Percentiles rank a stretch among this genome's conserved stretches.
These are phyloP conservation scores for Drosophila neutralis DNA, from an alignment of 2,888 invertebrate genomes.

Conservation along the genomic window DNA sequence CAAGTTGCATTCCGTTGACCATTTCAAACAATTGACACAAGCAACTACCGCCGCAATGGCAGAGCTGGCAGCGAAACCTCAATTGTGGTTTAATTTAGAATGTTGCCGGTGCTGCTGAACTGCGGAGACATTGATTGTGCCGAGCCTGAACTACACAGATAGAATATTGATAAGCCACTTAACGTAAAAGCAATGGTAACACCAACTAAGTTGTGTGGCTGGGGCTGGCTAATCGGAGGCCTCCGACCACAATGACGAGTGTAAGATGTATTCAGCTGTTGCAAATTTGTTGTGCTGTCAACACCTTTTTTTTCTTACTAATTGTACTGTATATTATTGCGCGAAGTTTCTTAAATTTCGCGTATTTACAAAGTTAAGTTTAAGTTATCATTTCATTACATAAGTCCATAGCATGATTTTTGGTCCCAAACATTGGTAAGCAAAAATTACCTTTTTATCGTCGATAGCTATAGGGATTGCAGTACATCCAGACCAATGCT, in stretches of 20 bases:
- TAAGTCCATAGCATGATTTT: background rate
- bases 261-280: slow-evolving; percentile 69
- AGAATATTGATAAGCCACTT: slow-evolving; percentile 82
- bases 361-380: background rate
- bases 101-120: slow-evolving; percentile 61
- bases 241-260: slow-evolving; percentile 20
- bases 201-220: slow-evolving; percentile 29
- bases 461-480: background rate
- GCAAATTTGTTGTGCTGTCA: slow-evolving; percentile 50
- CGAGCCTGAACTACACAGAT: slow-evolving; percentile 70
- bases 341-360: background rate
- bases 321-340: background rate
- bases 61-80: slow-evolving; percentile 49
- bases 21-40: slow-evolving; percentile 78
- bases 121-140: slow-evolving; percentile 56
- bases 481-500: background rate
- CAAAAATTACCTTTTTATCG: background rate
- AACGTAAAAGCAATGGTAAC: slow-evolving; percentile 27
- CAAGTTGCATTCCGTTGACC: slow-evolving; percentile 83
- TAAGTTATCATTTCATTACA: background rate
- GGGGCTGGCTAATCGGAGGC: slow-evolving; percentile 58
- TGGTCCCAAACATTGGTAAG: background rate
- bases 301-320: background rate
- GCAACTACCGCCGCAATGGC: slow-evolving; percentile 42
- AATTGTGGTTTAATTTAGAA: slow-evolving; percentile 80